A percentile compares a stretch with the other conserved stretches of the same genome.
Conservation (phyloP, 2,113 vertebrate species). For the Lutjanus erythropterus region DNA sequence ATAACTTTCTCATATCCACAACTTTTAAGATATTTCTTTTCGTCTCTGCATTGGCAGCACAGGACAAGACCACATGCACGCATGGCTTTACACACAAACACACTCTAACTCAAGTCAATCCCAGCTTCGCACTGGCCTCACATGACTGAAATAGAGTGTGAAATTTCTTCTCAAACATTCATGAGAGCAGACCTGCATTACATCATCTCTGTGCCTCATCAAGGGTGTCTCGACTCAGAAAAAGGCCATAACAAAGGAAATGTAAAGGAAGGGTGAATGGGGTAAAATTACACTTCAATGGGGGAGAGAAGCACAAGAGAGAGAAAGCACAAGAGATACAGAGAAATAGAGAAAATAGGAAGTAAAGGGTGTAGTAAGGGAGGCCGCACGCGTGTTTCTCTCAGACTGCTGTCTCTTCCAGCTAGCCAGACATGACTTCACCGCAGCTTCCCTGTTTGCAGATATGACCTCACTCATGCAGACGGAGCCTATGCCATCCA, state of each 20-base stretch:
- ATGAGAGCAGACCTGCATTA: conserved; percentile 73
- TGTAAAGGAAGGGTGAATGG: neutral
- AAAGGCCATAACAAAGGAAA: conserved; percentile 20
- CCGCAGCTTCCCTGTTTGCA: conserved; percentile 49
- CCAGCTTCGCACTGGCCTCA: conserved; percentile 29
- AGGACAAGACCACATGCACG: neutral
- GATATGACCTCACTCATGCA: conserved; percentile 72
- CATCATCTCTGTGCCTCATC: conserved; percentile 56
- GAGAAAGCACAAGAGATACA: neutral
- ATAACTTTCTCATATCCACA: no score
- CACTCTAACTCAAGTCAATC: conserved; percentile 37
- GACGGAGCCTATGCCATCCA: conserved; percentile 49
- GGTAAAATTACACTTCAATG: conserved; percentile 10
- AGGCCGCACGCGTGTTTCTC: conserved; percentile 21
- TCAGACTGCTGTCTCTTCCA: conserved; percentile 44
- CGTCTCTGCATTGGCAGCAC: no score
- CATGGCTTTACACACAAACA: neutral
- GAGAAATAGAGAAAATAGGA: conserved; percentile 3
- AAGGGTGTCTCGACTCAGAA: conserved; percentile 34
- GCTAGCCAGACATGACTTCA: conserved; percentile 72
- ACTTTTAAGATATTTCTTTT: no score
- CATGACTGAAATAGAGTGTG: conserved; percentile 79
- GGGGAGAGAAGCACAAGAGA: neutral
- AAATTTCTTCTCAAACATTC: conserved; percentile 77
- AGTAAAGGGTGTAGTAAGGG: neutral